A percentile compares a stretch with the other conserved stretches of the same genome.
These are phyloP conservation scores for Gonatopus flavifemur DNA, from an alignment of 1,140 invertebrate species.

Conservation along the genomic window DNA sequence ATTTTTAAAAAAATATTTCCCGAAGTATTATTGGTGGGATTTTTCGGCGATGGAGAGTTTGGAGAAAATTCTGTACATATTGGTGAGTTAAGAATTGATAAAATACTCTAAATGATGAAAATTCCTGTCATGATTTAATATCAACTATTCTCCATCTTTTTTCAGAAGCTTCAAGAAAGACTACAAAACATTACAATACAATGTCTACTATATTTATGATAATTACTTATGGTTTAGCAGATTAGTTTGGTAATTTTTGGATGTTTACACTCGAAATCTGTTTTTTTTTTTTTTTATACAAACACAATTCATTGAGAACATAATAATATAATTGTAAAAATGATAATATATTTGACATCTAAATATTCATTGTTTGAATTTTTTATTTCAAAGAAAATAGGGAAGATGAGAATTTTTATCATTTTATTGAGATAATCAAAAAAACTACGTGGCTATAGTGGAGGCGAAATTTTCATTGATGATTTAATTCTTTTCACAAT, in stretches of 20 bases:
- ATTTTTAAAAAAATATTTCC: slow-evolving; percentile 64
- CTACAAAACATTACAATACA: slow-evolving; percentile 8
- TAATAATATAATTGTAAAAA: too few species aligned
- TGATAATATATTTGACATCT: too few species aligned
- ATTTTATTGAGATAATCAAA: too few species aligned
- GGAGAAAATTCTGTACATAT: slow-evolving; percentile 46
- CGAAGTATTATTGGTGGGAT: slow-evolving; percentile 60
- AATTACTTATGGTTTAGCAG: slow-evolving; percentile 44
- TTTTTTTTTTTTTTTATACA: too few species aligned
- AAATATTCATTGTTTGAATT: too few species aligned
- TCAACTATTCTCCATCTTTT: slow-evolving; percentile 5
- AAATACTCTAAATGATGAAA: neutral
- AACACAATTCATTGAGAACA: too few species aligned
- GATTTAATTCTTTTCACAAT: too few species aligned
- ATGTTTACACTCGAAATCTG: too few species aligned
- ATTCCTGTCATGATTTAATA: neutral
- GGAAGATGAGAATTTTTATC: too few species aligned
- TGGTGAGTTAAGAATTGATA: slow-evolving; percentile 24
- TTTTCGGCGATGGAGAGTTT: slow-evolving; percentile 66
- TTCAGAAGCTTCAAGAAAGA: slow-evolving; percentile 19
- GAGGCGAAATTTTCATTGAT: too few species aligned
- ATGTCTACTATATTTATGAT: slow-evolving; percentile 47
- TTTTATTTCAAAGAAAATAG: too few species aligned
- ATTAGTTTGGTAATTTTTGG: neutral
- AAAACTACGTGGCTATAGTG: too few species aligned